Base-by-base conservation (phyloP, 2,888 invertebrate genomes). In the Hybos culiciformis region DNA sequence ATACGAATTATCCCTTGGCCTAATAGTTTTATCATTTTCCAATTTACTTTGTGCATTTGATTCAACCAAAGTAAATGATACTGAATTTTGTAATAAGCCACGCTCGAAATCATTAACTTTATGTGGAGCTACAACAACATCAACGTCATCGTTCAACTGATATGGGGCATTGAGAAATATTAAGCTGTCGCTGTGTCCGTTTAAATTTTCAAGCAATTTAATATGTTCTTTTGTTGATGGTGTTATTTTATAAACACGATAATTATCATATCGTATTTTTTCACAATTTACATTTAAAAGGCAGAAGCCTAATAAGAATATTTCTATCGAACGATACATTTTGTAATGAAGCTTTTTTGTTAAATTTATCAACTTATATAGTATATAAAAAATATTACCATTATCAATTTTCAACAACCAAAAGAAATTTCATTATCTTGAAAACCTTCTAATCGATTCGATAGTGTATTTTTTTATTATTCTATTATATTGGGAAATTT, bases 211-310 rank as follows among this genome's bases (percentile, higher is more conserved):
- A 1, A 79, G 57, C 36, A 69, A 67, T 1, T 61, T 55, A 31
- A 77, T 56, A 40, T 78, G 71, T 1, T 68, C 63, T n/a, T 63
- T 58, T 43, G 59, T 70, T 21, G 61, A 53, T 3, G 79, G 74
- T 18, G 60, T 59, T 5, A 79, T 61, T 55, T 75, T 70, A 51
- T 72, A 78, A n/a, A 81, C 66, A 15, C 71, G 72, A 50, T 74
- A 77, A 17, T 74, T 73, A 44, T 75, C 68, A 52, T 71, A 80
- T 36, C 59, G 58, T 3, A 52, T 53, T 18, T 53, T 54, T 33
- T 59, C 60, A n/a, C n/a, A n/a, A n/a, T n/a, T n/a, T n/a, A n/a
- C n/a, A n/a, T n/a, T n/a, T n/a, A n/a, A n/a, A n/a, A n/a, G n/a
- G n/a, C n/a, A n/a, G n/a, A n/a, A n/a, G n/a, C n/a, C n/a, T n/a